Evolutionary conservation across 2,113 vertebrate genomes (phyloP).

Genomic region (Rhagologus leucostigma): DNA sequence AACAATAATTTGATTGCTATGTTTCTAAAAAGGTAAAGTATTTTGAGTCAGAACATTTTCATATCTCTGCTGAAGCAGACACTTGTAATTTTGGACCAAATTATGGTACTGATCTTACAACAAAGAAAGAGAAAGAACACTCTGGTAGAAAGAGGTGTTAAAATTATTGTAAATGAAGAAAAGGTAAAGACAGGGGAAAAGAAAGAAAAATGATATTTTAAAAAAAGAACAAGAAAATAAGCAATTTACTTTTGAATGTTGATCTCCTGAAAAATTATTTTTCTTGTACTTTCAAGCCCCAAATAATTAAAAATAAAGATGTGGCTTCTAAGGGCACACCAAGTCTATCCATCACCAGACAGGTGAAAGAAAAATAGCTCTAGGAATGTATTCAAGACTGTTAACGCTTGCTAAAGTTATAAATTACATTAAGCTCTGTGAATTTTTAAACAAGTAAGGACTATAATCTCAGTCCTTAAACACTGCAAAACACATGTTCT

Average conservation of each 20-base stretch:
- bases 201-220: not conserved
- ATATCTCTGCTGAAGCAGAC: not conserved
- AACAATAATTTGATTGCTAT: not conserved
- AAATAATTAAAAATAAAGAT: not conserved
- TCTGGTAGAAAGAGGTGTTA: not conserved
- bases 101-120: not conserved
- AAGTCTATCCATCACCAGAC: not conserved
- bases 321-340: not conserved
- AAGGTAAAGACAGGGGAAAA: not conserved
- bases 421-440: slow-evolving; percentile 29
- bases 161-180: not conserved
- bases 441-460: slow-evolving; percentile 38
- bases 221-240: not conserved
- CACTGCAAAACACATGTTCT: slow-evolving; percentile 27
- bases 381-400: not conserved
- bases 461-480: slow-evolving; percentile 30
- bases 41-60: not conserved
- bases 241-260: not conserved
- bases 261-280: not conserved
- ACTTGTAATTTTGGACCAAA: not conserved
- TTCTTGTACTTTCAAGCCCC: not conserved
- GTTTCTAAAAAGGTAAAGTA: not conserved
- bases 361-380: not conserved
- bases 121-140: not conserved
- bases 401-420: slow-evolving; percentile 3